These are phyloP conservation scores for Apis mellifera DNA, from an alignment of 1,140 invertebrate genomes.

Conservation along the genomic window DNA sequence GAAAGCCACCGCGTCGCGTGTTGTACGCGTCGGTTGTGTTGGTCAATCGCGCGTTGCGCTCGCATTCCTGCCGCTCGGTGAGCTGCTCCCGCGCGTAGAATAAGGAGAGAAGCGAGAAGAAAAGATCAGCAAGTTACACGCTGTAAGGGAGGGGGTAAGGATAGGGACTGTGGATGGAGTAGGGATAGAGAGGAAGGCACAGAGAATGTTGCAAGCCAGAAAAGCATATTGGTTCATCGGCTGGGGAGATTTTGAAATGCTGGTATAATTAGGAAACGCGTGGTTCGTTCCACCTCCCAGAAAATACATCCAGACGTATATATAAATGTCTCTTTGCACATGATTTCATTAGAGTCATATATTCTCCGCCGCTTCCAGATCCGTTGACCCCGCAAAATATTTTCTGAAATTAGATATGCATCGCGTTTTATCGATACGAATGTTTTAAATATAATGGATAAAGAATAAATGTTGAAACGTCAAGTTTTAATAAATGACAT, in stretches of 20 bases:
- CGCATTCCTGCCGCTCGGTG: slow-evolving; percentile 75
- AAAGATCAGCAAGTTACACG: slow-evolving; percentile 46
- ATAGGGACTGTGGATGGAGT: background rate
- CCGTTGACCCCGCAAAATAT: background rate
- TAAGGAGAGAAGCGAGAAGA: slow-evolving; percentile 56
- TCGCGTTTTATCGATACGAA: background rate
- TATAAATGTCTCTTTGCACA: background rate
- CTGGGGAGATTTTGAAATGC: slow-evolving; percentile 75
- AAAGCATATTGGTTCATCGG: slow-evolving; percentile 80
- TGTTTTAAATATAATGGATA: background rate
- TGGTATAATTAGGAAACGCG: slow-evolving; percentile 78
- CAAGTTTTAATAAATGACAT: background rate
- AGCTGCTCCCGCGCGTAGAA: slow-evolving; percentile 59
- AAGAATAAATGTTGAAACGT: background rate
- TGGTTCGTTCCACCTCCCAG: slow-evolving; percentile 58
- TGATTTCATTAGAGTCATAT: slow-evolving; percentile 17
- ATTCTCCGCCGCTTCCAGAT: background rate
- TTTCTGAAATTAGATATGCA: background rate
- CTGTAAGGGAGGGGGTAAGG: background rate
- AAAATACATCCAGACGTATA: slow-evolving; percentile 39
- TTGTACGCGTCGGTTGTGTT: slow-evolving; percentile 64
- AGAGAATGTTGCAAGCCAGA: slow-evolving; percentile 76
- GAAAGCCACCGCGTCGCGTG: slow-evolving; percentile 29
- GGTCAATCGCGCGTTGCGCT: slow-evolving; percentile 75
- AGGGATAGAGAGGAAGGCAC: slow-evolving; percentile 30